Percentiles rank a stretch among this genome's conserved stretches.
phyloP scores from a whole-genome alignment of 2,797 vertebrate species.

The Enteromius radiatus region DNA sequence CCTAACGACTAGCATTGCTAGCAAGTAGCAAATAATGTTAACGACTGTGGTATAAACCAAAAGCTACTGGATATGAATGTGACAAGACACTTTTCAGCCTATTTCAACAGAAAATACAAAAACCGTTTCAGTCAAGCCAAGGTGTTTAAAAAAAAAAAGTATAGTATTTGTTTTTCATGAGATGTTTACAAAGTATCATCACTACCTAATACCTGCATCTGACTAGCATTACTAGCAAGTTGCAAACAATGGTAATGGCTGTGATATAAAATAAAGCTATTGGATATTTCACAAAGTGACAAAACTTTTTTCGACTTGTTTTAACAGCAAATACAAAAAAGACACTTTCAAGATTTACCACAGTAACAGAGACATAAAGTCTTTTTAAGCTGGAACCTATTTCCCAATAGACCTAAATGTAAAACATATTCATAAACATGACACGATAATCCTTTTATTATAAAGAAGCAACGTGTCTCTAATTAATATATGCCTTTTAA shows the following conservation, averaged over 20 bases:
- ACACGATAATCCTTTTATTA: conserved; percentile 84
- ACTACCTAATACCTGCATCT: neutral
- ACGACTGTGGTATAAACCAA: neutral
- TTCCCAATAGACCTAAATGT: conserved; percentile 76
- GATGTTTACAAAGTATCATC: neutral
- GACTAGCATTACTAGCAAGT: neutral
- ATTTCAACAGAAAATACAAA: neutral
- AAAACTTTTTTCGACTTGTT: too few species aligned
- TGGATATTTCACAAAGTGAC: neutral
- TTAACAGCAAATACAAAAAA: neutral
- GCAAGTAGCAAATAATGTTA: neutral
- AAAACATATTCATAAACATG: conserved; percentile 83
- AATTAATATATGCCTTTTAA: conserved; percentile 87
- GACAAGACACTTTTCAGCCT: neutral
- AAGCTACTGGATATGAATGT: neutral
- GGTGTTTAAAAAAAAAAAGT: neutral
- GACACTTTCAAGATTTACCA: neutral
- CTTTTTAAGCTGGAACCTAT: conserved; percentile 32
- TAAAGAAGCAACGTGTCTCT: conserved; percentile 84
- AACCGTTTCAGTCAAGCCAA: neutral
- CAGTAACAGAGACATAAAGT: conserved; percentile 1
- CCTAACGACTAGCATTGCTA: neutral
- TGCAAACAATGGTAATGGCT: neutral
- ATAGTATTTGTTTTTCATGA: neutral
- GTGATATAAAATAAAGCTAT: neutral